Evolutionary conservation across 2,888 invertebrate genomes (phyloP).

Genomic region (Hirudinaria manillensis): DNA sequence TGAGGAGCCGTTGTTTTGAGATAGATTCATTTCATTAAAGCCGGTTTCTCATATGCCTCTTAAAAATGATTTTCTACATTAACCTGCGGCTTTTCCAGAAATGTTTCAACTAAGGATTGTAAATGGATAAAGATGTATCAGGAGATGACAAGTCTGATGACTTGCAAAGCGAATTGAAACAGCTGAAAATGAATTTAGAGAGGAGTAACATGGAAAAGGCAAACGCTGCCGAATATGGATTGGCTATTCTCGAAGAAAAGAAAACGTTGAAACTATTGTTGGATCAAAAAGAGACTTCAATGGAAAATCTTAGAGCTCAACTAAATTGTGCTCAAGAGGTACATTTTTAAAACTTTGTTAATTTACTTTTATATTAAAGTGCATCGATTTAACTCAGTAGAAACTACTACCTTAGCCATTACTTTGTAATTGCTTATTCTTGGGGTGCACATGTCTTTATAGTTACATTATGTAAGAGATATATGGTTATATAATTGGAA

Average conservation of each 20-base stretch:
- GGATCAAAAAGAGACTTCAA: constrained; percentile 9
- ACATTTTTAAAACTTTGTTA: not conserved
- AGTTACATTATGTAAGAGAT: too few species aligned
- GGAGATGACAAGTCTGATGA: constrained; percentile 8
- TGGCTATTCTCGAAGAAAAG: constrained; percentile 17
- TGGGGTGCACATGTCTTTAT: too few species aligned
- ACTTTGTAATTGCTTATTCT: too few species aligned
- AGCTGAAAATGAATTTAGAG: constrained; percentile 2
- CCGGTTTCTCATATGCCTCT: too few species aligned
- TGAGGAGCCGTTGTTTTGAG: too few species aligned
- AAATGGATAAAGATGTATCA: constrained; percentile 7
- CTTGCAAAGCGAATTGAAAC: constrained; percentile 3
- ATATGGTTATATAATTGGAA: too few species aligned
- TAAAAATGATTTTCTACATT: not conserved
- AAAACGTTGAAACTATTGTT: not conserved
- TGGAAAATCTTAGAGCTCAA: constrained; percentile 13
- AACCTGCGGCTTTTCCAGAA: not conserved
- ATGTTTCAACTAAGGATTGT: not conserved
- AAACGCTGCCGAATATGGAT: not conserved
- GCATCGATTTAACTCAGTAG: not conserved
- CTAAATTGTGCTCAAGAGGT: constrained; percentile 16
- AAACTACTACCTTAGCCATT: too few species aligned
- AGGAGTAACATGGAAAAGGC: constrained; percentile 6
- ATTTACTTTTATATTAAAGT: not conserved
- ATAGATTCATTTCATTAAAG: too few species aligned